Evolutionary conservation across 2,113 vertebrate species (phyloP).

Genomic region (Pholis gunnellus): DNA sequence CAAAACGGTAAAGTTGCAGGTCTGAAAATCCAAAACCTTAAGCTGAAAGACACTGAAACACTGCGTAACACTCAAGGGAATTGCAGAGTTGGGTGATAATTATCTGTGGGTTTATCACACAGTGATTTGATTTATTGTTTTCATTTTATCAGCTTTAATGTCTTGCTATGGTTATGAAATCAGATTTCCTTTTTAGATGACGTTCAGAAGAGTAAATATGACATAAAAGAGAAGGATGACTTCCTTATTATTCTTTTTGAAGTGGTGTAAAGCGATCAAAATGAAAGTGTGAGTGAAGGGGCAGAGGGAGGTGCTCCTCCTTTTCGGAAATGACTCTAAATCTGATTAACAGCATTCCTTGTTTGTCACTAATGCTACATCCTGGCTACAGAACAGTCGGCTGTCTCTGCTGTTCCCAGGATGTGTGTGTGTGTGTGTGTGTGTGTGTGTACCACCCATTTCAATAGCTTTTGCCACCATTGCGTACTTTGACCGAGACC

Average conservation of each 20-base stretch:
- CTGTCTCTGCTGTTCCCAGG: slow-evolving; percentile 56
- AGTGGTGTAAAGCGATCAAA: slow-evolving; percentile 55
- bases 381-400: slow-evolving; percentile 77
- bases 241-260: slow-evolving; percentile 58
- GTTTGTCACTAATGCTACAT: slow-evolving; percentile 74
- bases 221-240: slow-evolving; percentile 33
- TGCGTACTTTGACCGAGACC: slow-evolving; percentile 44
- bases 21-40: not conserved
- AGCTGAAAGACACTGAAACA: not conserved
- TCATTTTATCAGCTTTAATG: not conserved
- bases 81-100: not conserved
- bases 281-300: slow-evolving; percentile 47
- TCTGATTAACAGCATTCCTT: slow-evolving; percentile 78
- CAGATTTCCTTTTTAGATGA: slow-evolving; percentile 23
- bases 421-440: not conserved
- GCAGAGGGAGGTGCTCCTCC: slow-evolving; percentile 35
- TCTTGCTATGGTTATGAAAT: slow-evolving; percentile 5
- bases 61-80: not conserved
- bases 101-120: not conserved
- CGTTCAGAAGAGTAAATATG: slow-evolving; percentile 21
- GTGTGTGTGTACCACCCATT: slow-evolving; percentile 26
- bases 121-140: not conserved
- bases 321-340: slow-evolving; percentile 70
- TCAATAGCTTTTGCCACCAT: slow-evolving; percentile 30
- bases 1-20: not conserved